These are phyloP conservation scores for Euwallacea similis DNA, from an alignment of 1,140 invertebrate genomes.

Conservation along the genomic window DNA sequence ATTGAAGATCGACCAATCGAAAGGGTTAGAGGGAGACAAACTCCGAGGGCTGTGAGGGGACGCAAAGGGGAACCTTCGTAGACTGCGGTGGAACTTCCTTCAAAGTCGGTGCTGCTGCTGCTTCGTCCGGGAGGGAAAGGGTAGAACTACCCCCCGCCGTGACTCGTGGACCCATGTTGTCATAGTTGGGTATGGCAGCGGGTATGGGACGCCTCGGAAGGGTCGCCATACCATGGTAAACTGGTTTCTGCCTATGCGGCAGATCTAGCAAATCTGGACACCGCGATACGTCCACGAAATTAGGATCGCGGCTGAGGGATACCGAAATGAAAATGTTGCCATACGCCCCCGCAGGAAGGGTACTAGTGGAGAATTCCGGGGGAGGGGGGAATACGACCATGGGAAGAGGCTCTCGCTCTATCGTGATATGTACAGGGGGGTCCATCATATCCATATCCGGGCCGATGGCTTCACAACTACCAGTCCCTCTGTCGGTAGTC, in stretches of 20 bases:
- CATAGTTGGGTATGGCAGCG: constrained; percentile 60
- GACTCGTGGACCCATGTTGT: constrained; percentile 86
- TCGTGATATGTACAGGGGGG: constrained; percentile 73
- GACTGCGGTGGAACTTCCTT: constrained; percentile 58
- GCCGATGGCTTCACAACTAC: constrained; percentile 62
- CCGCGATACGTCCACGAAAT: constrained; percentile 59
- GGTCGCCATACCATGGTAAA: constrained; percentile 54
- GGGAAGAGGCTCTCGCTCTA: constrained; percentile 64
- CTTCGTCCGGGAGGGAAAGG: constrained; percentile 73
- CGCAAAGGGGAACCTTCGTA: constrained; percentile 56
- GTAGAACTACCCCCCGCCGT: constrained; percentile 83
- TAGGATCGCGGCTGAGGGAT: constrained; percentile 69
- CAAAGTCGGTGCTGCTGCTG: constrained; percentile 46
- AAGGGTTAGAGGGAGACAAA: constrained; percentile 54
- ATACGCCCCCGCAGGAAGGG: constrained; percentile 62
- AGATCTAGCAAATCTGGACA: constrained; percentile 80
- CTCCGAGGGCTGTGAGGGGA: constrained; percentile 49
- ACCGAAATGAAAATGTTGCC: constrained; percentile 77
- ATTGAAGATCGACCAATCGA: constrained; percentile 53
- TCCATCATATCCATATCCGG: constrained; percentile 53
- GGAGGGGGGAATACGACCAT: constrained; percentile 63
- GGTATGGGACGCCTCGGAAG: constrained; percentile 53
- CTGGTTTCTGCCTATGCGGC: constrained; percentile 62
- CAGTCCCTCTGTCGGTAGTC: constrained; percentile 68
- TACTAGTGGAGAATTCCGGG: constrained; percentile 66